A percentile compares a stretch with the other conserved stretches of the same genome.
Conservation (phyloP, 2,888 invertebrate species). For the Apotomis betuletana region DNA sequence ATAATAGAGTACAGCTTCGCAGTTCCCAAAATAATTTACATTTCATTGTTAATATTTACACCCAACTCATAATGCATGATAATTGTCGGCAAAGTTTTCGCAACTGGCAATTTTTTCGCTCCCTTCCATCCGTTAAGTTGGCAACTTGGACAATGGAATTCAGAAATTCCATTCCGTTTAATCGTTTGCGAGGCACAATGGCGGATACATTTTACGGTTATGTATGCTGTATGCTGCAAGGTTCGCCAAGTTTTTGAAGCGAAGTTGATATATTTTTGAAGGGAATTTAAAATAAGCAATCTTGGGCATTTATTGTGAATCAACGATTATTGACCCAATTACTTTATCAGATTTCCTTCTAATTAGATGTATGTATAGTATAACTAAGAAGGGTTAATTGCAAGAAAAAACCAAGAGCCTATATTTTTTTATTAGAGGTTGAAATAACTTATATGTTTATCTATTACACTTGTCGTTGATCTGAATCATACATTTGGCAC, state of each 20-base stretch:
- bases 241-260: neutral
- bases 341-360: no score
- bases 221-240: neutral
- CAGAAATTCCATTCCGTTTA: constrained; percentile 10
- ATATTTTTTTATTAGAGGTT: no score
- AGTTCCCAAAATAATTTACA: constrained; percentile 37
- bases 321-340: no score
- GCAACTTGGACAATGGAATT: constrained; percentile 36
- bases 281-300: neutral
- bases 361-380: no score
- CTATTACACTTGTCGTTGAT: no score
- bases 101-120: constrained; percentile 46
- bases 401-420: no score
- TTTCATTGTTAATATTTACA: constrained; percentile 57
- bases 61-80: constrained; percentile 60
- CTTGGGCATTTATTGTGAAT: neutral
- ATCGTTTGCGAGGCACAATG: constrained; percentile 12
- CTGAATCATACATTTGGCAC: no score
- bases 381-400: no score
- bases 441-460: no score
- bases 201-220: constrained; percentile 6
- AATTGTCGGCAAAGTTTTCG: constrained; percentile 63
- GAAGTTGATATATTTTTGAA: neutral
- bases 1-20: neutral
- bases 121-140: constrained; percentile 29